phyloP scores from a whole-genome alignment of 2,888 invertebrate genomes.

The Cephus sareptanus region DNA sequence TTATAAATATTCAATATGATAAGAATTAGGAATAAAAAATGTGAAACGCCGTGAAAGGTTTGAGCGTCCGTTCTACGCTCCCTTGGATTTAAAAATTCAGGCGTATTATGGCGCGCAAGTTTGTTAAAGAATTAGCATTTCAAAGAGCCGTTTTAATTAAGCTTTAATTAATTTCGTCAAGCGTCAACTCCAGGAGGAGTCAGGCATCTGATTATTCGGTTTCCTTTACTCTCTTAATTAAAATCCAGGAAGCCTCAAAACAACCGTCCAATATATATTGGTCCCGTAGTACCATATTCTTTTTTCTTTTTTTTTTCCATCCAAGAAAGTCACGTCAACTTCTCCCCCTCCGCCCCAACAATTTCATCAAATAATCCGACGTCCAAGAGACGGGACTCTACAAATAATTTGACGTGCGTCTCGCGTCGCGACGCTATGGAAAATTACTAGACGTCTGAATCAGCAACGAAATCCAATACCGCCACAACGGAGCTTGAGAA shows the following conservation, averaged over 20 bases:
- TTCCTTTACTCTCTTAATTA: slow-evolving; percentile 64
- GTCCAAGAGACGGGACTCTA: neutral
- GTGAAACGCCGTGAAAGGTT: neutral
- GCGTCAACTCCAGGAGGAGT: slow-evolving; percentile 39
- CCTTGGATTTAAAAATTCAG: slow-evolving; percentile 32
- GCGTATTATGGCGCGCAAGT: slow-evolving; percentile 47
- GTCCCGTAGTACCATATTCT: neutral
- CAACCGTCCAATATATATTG: neutral
- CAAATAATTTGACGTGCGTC: neutral
- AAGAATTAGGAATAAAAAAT: neutral
- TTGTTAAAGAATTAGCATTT: slow-evolving; percentile 65
- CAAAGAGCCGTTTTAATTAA: slow-evolving; percentile 65
- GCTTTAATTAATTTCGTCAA: slow-evolving; percentile 64
- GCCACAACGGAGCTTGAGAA: neutral
- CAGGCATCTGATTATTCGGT: slow-evolving; percentile 54
- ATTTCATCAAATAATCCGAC: neutral
- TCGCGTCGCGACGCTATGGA: neutral
- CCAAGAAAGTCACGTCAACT: neutral
- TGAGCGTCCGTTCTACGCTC: neutral
- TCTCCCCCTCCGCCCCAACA: neutral
- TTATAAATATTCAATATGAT: neutral
- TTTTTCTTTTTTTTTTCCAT: neutral
- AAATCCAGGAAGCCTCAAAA: slow-evolving; percentile 37
- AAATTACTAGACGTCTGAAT: neutral
- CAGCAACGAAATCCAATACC: neutral